Percentiles rank a stretch among this genome's conserved stretches.
Evolutionary conservation across 2,888 invertebrate genomes (phyloP).

Genomic region (Clostera curtula): DNA sequence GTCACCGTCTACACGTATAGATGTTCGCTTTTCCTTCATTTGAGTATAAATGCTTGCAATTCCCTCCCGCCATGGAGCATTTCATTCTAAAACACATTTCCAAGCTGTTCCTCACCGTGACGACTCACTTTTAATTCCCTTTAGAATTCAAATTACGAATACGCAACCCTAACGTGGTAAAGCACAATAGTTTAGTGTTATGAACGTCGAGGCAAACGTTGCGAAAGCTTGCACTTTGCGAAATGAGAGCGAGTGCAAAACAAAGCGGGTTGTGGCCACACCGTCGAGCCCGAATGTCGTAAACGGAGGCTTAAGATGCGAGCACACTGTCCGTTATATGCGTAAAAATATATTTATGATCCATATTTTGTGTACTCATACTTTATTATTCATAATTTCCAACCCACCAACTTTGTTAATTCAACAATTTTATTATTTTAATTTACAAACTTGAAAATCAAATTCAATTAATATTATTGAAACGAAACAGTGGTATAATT

Average conservation of each 20-base stretch:
- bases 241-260: constrained; percentile 56
- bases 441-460: too few species aligned
- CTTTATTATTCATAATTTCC: too few species aligned
- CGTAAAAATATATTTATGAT: constrained; percentile 2
- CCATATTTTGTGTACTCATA: too few species aligned
- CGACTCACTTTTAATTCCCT: constrained; percentile 1
- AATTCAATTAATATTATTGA: too few species aligned
- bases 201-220: constrained; percentile 47
- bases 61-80: not conserved
- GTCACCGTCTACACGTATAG: not conserved
- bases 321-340: constrained; percentile 6
- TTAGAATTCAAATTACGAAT: constrained; percentile 5
- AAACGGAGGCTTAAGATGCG: constrained; percentile 36
- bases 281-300: constrained; percentile 44
- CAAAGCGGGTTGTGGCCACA: constrained; percentile 37
- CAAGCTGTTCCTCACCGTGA: not conserved
- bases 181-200: constrained; percentile 44
- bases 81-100: not conserved
- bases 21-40: not conserved
- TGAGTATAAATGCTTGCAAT: not conserved
- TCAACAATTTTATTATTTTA: too few species aligned
- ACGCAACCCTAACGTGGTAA: constrained; percentile 28
- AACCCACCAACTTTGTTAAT: too few species aligned
- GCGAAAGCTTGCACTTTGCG: constrained; percentile 60
- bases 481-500: too few species aligned